phyloP scores from a whole-genome alignment of 2,888 invertebrate species.

The Micoletzkya japonica region DNA sequence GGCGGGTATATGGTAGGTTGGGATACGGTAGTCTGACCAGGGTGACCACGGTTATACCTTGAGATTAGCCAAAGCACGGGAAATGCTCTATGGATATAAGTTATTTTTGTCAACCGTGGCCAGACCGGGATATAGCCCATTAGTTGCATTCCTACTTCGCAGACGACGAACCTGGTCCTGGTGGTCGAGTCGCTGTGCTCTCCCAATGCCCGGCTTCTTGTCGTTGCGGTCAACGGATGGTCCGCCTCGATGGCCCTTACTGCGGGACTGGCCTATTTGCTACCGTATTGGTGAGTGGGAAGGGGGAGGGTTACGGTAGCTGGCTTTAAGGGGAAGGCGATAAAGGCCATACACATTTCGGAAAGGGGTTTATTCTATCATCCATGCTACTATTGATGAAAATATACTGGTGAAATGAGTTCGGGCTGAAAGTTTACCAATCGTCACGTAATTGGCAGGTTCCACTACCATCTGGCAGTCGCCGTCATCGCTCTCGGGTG shows the following conservation, averaged over 20 bases:
- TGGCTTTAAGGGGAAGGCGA: not conserved
- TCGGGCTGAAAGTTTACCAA: not conserved
- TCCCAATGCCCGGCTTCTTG: constrained; percentile 49
- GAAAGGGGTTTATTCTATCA: not conserved
- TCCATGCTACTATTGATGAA: not conserved
- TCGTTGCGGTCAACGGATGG: constrained; percentile 59
- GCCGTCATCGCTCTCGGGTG: constrained; percentile 1
- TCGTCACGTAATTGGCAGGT: not conserved
- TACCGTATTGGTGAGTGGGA: constrained; percentile 20
- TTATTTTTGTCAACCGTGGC: too few relatives aligned
- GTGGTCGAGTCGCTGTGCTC: constrained; percentile 53
- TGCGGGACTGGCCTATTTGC: not conserved
- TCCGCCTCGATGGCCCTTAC: constrained; percentile 50
- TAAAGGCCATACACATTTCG: too few relatives aligned
- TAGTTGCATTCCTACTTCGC: not conserved
- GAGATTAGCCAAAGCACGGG: too few relatives aligned
- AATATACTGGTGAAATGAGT: not conserved
- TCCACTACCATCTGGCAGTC: constrained; percentile 17
- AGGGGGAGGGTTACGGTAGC: constrained; percentile 3
- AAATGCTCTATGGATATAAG: too few relatives aligned
- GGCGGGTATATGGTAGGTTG: constrained; percentile 55
- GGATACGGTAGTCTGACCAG: too few relatives aligned
- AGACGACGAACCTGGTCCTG: constrained; percentile 56
- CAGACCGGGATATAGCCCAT: too few relatives aligned
- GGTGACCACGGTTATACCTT: too few relatives aligned